Evolutionary conservation across 1,140 invertebrate species (phyloP).

Genomic region (Drosophila micromelanica): DNA sequence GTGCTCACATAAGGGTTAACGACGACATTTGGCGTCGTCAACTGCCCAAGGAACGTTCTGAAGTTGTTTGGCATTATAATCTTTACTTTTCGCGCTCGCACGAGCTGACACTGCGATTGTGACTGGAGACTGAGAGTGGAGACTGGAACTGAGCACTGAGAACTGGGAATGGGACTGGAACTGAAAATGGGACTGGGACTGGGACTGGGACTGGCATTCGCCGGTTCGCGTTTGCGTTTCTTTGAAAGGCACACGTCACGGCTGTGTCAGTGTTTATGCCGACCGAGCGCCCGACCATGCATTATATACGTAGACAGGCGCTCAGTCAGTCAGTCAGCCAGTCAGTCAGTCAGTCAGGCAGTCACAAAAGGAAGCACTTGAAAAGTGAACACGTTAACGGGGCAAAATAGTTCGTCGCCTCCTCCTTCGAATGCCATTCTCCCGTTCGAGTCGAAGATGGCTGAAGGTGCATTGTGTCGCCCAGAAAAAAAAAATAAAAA

Average conservation of each 20-base stretch:
- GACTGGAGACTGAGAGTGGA: slow-evolving; percentile 25
- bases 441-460: slow-evolving; percentile 19
- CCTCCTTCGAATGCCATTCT: slow-evolving; percentile 58
- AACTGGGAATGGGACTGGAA: slow-evolving; percentile 6
- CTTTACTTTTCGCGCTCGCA: slow-evolving; percentile 54
- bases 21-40: slow-evolving; percentile 41
- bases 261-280: slow-evolving; percentile 74
- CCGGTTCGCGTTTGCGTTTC: slow-evolving; percentile 51
- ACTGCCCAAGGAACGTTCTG: slow-evolving; percentile 36
- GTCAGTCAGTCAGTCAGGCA: slow-evolving; percentile 38
- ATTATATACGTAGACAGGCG: slow-evolving; percentile 68
- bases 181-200: slow-evolving; percentile 17
- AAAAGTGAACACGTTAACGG: slow-evolving; percentile 77
- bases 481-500: too few species aligned
- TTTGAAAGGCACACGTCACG: slow-evolving; percentile 80
- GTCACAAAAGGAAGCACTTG: slow-evolving; percentile 68
- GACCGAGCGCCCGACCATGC: slow-evolving; percentile 64
- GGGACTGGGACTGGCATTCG: slow-evolving; percentile 44
- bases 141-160: neutral
- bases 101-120: slow-evolving; percentile 31
- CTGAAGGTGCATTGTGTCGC: slow-evolving; percentile 57
- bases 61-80: slow-evolving; percentile 64
- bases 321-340: slow-evolving; percentile 54
- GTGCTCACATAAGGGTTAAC: slow-evolving; percentile 44
- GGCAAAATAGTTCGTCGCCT: slow-evolving; percentile 75